Base-by-base conservation (phyloP, 2,888 invertebrate genomes). In the Zygogramma bicolorata region DNA sequence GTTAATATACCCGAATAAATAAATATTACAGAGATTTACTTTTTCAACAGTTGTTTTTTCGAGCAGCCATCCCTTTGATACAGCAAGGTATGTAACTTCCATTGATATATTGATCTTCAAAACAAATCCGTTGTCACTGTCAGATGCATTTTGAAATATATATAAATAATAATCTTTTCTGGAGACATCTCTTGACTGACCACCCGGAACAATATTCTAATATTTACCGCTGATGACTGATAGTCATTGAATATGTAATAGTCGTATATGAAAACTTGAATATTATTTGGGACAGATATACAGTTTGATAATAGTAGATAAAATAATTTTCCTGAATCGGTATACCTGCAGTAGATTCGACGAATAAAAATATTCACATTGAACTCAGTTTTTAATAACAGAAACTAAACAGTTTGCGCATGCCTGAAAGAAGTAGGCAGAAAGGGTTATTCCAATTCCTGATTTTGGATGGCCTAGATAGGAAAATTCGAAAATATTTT, bases 261-360 rank as follows among this genome's bases (percentile, higher is more conserved):
- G 57, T 57, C 57, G 57, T 57, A 20, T 22, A 22, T 22, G 7
- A 20, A 57, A 57, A 57, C 57, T 57, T 57, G 57, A 57, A 57
- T 57, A 57, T 25, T 57, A 57, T 57, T 57, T 57, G 57, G 57
- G 57, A 57, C 57, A 57, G 22, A 57, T 57, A 57, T 57, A 57
- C 22, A 57, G 22, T 57, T 57, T 20, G 7, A 57, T 57, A 57
- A 13, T 57, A 25, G 57, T 57, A 57, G 20, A 25, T 57, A 20
- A 57, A 57, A 57, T 57, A 57, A 22, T 57, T 57, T 57, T 57
- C 22, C 57, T 57, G 22, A 57, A 57, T 22, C 22, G 57, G 57
- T 57, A 27, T 22, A 57, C 57, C 57, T 57, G 57, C 57, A 57
- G 57, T 13, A 57, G 22, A 57, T 25, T 57, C 22, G 22, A 57